These are phyloP conservation scores for Nowickia ferox DNA, from an alignment of 2,888 invertebrate genomes.

Conservation along the genomic window DNA sequence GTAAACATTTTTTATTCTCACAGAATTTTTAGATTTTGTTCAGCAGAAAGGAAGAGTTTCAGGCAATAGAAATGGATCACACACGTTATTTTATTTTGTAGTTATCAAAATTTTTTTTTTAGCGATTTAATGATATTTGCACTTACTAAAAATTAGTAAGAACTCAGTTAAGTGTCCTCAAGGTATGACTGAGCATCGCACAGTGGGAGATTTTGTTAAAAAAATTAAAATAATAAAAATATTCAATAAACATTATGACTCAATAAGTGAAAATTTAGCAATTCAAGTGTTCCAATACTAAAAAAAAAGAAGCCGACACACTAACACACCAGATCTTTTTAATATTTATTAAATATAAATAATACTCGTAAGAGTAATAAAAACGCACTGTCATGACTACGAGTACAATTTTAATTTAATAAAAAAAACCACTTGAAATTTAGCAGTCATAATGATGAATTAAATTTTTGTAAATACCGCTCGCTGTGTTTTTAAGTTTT, in stretches of 20 bases:
- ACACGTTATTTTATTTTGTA: too few species aligned
- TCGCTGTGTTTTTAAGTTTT: neutral
- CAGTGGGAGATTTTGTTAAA: too few species aligned
- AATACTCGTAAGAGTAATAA: neutral
- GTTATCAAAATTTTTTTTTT: too few species aligned
- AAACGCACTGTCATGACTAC: neutral
- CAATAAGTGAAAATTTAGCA: conserved; percentile 14
- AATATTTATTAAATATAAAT: neutral
- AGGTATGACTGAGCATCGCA: too few species aligned
- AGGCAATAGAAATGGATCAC: too few species aligned
- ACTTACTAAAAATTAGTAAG: too few species aligned
- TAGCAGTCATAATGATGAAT: conserved; percentile 7
- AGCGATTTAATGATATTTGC: too few species aligned
- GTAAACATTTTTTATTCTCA: too few species aligned
- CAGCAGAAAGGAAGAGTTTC: too few species aligned
- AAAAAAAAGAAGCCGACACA: neutral
- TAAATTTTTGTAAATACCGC: neutral
- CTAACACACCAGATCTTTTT: neutral
- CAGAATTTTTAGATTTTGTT: too few species aligned
- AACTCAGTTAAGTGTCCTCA: too few species aligned
- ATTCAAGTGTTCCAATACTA: conserved; percentile 6
- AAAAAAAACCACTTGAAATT: neutral
- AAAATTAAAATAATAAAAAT: neutral
- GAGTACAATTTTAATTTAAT: neutral
- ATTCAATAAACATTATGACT: conserved; percentile 1